Conservation (phyloP, 2,888 invertebrate species). For the Ditylenchus weischeri region DNA sequence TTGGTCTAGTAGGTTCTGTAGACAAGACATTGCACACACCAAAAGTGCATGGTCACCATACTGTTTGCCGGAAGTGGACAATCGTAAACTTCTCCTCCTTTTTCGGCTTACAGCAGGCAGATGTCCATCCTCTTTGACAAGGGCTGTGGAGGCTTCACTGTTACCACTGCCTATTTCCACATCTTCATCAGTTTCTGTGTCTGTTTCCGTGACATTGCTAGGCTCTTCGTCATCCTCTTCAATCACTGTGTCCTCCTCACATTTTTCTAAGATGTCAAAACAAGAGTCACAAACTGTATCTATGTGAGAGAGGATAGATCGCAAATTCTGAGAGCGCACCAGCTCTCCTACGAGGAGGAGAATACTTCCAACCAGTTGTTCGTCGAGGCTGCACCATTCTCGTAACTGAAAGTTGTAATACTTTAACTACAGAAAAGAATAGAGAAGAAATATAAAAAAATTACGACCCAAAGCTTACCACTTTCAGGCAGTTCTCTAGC, state of each 20-base stretch:
- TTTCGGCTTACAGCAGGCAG: slow-evolving; percentile 6
- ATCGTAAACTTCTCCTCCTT: slow-evolving; percentile 16
- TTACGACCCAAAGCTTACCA: slow-evolving; percentile 28
- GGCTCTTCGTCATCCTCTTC: slow-evolving; percentile 13
- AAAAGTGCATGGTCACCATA: slow-evolving; percentile 38
- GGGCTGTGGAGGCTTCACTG: too few species aligned
- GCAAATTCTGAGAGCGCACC: slow-evolving; percentile 48
- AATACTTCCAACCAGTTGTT: slow-evolving; percentile 48
- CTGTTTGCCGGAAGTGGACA: slow-evolving; percentile 24
- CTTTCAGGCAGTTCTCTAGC: slow-evolving; percentile 41
- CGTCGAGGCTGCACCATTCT: slow-evolving; percentile 45
- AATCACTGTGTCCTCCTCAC: slow-evolving; percentile 16
- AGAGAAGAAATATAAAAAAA: neutral
- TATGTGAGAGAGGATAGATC: slow-evolving; percentile 41
- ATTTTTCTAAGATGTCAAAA: slow-evolving; percentile 40
- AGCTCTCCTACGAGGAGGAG: slow-evolving; percentile 50
- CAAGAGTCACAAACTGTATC: slow-evolving; percentile 40
- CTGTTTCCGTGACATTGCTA: slow-evolving; percentile 17
- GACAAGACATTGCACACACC: slow-evolving; percentile 50
- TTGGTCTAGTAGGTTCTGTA: slow-evolving; percentile 47
- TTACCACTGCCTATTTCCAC: too few species aligned
- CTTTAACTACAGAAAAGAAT: neutral
- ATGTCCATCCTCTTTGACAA: neutral
- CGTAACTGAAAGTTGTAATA: slow-evolving; percentile 28
- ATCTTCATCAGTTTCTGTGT: slow-evolving; percentile 15